Conservation (phyloP, 2,888 invertebrate species). For the Lissonota sp. region DNA sequence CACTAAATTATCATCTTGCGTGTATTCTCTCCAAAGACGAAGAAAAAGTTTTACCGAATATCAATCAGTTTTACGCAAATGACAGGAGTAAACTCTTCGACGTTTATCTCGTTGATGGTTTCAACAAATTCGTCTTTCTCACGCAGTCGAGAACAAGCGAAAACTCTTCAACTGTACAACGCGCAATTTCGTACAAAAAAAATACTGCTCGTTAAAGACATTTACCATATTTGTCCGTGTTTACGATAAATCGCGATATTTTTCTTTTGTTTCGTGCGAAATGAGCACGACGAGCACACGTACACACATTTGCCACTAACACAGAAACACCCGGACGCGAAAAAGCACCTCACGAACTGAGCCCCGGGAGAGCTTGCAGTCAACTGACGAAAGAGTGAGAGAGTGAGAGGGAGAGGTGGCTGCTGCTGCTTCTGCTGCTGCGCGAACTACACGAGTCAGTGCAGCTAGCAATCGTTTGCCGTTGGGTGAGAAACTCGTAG, state of each 20-base stretch:
- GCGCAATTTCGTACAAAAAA: constrained; percentile 19
- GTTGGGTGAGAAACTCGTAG: neutral
- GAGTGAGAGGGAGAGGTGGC: constrained; percentile 7
- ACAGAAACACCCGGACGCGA: neutral
- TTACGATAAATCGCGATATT: constrained; percentile 41
- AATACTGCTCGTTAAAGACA: constrained; percentile 1
- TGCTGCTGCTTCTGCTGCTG: neutral
- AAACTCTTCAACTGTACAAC: neutral
- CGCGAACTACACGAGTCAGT: constrained; percentile 46
- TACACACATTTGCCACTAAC: constrained; percentile 38
- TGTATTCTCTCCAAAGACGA: neutral
- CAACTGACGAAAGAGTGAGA: constrained; percentile 56
- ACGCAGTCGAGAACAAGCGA: constrained; percentile 18
- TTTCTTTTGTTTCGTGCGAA: constrained; percentile 1
- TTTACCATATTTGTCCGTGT: constrained; percentile 25
- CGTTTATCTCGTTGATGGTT: neutral
- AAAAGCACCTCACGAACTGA: constrained; percentile 42
- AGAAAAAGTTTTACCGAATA: neutral
- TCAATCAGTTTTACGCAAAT: constrained; percentile 1
- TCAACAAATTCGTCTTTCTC: constrained; percentile 12
- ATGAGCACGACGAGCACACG: constrained; percentile 32
- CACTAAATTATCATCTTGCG: constrained; percentile 26
- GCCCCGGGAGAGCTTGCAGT: constrained; percentile 63
- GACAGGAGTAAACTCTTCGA: neutral
- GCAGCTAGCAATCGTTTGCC: constrained; percentile 8